phyloP scores from a whole-genome alignment of 2,113 vertebrate genomes.

The Herpailurus yagouaroundi region DNA sequence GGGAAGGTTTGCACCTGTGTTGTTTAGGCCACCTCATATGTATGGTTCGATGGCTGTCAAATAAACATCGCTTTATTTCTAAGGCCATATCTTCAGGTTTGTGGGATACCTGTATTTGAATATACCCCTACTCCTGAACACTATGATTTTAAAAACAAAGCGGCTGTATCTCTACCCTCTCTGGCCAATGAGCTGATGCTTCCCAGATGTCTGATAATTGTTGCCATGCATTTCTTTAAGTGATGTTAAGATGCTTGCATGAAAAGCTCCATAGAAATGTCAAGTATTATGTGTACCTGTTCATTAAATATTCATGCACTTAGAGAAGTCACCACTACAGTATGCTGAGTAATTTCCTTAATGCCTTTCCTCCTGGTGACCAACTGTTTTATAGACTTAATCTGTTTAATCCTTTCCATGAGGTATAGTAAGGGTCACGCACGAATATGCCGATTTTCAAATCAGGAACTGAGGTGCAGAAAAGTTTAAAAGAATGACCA shows the following conservation, averaged over 20 bases:
- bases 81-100: background rate
- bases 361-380: conserved; percentile 22
- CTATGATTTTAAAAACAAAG: background rate
- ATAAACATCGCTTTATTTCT: background rate
- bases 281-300: conserved; percentile 50
- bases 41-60: background rate
- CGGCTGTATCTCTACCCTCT: background rate
- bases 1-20: background rate
- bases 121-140: background rate
- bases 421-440: background rate
- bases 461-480: background rate
- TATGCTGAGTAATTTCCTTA: background rate
- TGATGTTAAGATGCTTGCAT: background rate
- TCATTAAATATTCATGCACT: conserved; percentile 42
- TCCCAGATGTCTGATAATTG: background rate
- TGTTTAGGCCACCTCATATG: background rate
- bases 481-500: background rate
- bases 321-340: background rate
- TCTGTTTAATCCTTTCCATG: background rate
- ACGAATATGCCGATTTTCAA: conserved; percentile 14
- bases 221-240: conserved; percentile 28
- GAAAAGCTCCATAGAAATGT: conserved; percentile 35
- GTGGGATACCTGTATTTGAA: background rate
- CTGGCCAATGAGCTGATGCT: background rate
- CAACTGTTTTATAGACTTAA: conserved; percentile 52